These are phyloP conservation scores for Ormyrus rosae DNA, from an alignment of 2,888 invertebrate genomes.

Conservation along the genomic window DNA sequence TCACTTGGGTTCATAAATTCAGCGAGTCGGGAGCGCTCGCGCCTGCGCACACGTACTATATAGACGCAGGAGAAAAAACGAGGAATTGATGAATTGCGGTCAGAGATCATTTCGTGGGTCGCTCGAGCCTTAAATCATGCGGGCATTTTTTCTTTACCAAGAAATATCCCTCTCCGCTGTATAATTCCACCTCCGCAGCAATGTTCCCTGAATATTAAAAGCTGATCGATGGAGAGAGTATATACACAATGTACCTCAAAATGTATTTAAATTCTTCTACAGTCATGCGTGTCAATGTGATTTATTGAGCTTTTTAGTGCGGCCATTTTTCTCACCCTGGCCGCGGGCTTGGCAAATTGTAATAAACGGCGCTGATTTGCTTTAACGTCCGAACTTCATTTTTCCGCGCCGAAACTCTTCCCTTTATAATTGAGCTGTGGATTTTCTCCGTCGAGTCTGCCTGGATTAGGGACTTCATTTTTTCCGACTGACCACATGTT, in stretches of 20 bases:
- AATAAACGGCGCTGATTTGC: conserved; percentile 51
- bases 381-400: conserved; percentile 48
- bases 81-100: conserved; percentile 57
- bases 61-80: not conserved
- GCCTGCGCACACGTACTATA: not conserved
- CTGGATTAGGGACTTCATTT: not conserved
- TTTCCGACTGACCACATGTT: not conserved
- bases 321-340: conserved; percentile 45
- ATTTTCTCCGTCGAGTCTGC: not conserved
- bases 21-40: not conserved
- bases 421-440: conserved; percentile 51
- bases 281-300: conserved; percentile 49
- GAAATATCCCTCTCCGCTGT: conserved; percentile 40
- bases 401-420: conserved; percentile 3
- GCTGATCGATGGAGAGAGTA: conserved; percentile 56
- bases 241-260: conserved; percentile 50
- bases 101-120: conserved; percentile 56
- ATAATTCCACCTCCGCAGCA: conserved; percentile 34
- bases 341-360: conserved; percentile 46
- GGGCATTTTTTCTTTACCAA: conserved; percentile 21
- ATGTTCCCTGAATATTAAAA: conserved; percentile 53
- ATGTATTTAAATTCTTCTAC: conserved; percentile 53
- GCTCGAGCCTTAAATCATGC: conserved; percentile 53
- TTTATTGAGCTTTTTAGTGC: conserved; percentile 52
- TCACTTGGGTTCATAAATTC: conserved; percentile 48